Percentiles rank a stretch among this genome's conserved stretches.
Conservation (phyloP, 2,888 invertebrate species). For the Plebejus anna region DNA sequence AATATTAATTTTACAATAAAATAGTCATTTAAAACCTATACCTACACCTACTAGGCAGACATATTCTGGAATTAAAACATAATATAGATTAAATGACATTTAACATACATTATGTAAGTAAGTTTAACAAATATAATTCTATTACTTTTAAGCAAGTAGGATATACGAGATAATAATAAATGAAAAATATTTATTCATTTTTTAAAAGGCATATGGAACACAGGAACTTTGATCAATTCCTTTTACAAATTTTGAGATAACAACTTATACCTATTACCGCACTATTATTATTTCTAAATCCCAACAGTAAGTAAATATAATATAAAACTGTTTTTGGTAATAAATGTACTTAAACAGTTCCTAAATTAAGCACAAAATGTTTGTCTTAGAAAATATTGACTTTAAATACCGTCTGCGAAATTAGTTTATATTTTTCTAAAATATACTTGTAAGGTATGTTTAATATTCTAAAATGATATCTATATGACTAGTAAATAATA, state of each 20-base stretch:
- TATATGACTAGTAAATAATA: conserved; percentile 13
- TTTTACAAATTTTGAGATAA: background rate
- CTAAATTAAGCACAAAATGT: background rate
- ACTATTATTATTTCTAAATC: background rate
- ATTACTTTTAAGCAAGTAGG: background rate
- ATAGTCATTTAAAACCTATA: background rate
- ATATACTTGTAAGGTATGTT: background rate
- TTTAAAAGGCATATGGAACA: background rate
- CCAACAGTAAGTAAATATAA: background rate
- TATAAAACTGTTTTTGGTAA: background rate
- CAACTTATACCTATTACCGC: background rate
- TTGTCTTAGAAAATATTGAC: background rate
- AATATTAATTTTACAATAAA: background rate
- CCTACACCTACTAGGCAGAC: background rate
- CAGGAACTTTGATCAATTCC: background rate
- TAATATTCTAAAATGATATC: background rate
- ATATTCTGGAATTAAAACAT: conserved; percentile 2
- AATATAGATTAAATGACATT: background rate
- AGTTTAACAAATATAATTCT: background rate
- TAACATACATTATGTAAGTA: background rate
- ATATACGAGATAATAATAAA: background rate
- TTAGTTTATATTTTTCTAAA: background rate
- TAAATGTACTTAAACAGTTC: background rate
- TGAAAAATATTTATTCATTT: background rate
- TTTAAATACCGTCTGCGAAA: background rate